Conservation (phyloP, 2,888 invertebrate genomes). For the Dascillus cervinus region DNA sequence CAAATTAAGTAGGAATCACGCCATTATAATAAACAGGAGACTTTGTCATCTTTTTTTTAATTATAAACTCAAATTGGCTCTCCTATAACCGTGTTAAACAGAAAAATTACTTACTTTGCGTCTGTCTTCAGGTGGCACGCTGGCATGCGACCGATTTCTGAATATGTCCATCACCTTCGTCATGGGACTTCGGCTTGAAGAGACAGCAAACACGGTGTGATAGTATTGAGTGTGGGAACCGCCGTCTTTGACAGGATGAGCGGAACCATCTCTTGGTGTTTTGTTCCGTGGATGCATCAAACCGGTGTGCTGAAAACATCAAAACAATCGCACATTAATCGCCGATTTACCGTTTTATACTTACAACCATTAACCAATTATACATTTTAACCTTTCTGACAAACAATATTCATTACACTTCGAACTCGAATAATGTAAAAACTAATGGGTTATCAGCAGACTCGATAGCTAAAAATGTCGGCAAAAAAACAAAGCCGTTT, state of each 20-base stretch:
- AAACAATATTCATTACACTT: not conserved
- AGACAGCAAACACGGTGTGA: conserved; percentile 61
- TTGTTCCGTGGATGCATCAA: conserved; percentile 42
- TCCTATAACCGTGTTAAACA: too few species aligned
- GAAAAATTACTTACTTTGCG: conserved; percentile 65
- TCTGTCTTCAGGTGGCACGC: conserved; percentile 59
- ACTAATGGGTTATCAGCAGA: too few species aligned
- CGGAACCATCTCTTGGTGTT: conserved; percentile 57
- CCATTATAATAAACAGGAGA: too few species aligned
- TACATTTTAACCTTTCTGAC: conserved; percentile 2
- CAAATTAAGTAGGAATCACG: too few species aligned
- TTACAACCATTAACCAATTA: too few species aligned
- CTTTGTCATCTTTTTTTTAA: too few species aligned
- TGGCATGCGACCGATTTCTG: conserved; percentile 66
- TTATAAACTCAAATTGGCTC: too few species aligned
- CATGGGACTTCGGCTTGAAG: conserved; percentile 67
- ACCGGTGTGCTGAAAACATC: conserved; percentile 43
- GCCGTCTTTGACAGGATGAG: conserved; percentile 57
- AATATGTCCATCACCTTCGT: conserved; percentile 90
- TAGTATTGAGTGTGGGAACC: conserved; percentile 56
- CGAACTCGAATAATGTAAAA: too few species aligned
- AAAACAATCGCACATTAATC: too few species aligned
- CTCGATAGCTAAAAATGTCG: too few species aligned
- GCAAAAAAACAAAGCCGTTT: too few species aligned
- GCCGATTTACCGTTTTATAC: too few species aligned